Percentiles rank a stretch among this genome's conserved stretches.
These are phyloP conservation scores for Oopsacas minuta DNA, from an alignment of 37 sponge, comb jelly and placozoan species.

Conservation along the genomic window DNA sequence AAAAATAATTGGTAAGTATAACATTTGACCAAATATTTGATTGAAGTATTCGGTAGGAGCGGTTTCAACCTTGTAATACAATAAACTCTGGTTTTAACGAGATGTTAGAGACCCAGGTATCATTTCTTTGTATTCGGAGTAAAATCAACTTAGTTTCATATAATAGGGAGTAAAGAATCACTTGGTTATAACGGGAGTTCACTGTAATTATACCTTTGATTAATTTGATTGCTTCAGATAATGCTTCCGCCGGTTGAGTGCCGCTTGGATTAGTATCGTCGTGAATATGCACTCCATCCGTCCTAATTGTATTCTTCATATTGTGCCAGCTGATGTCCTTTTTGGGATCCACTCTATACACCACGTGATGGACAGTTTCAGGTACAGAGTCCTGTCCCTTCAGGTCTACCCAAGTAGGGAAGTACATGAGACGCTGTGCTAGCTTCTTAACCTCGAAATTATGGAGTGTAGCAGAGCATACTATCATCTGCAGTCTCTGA, in stretches of 20 bases:
- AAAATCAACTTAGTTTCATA: no score
- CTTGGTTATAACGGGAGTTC: no score
- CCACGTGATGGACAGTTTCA: conserved; percentile 85
- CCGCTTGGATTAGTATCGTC: not conserved
- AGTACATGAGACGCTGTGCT: conserved; percentile 80
- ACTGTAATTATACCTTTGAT: conserved; percentile 68
- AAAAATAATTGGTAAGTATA: no score
- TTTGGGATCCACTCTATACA: conserved; percentile 56
- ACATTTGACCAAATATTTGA: no score
- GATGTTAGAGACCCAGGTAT: no score
- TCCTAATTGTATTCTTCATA: not conserved
- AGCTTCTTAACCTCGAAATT: conserved; percentile 72
- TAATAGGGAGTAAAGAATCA: no score
- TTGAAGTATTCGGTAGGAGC: no score
- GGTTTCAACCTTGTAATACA: no score
- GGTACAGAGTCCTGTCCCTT: conserved; percentile 89
- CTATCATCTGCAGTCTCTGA: conserved; percentile 78
- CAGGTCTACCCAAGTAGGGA: conserved; percentile 93
- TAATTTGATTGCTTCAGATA: conserved; percentile 78
- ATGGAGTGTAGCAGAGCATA: conserved; percentile 94
- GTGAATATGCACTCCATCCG: not conserved
- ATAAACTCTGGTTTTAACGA: no score
- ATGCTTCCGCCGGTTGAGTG: conserved; percentile 30
- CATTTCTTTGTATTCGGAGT: no score
- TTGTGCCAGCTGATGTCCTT: conserved; percentile 65